These are phyloP conservation scores for Pogonomyrmex barbatus DNA, from an alignment of 1,140 invertebrate species.

Conservation along the genomic window DNA sequence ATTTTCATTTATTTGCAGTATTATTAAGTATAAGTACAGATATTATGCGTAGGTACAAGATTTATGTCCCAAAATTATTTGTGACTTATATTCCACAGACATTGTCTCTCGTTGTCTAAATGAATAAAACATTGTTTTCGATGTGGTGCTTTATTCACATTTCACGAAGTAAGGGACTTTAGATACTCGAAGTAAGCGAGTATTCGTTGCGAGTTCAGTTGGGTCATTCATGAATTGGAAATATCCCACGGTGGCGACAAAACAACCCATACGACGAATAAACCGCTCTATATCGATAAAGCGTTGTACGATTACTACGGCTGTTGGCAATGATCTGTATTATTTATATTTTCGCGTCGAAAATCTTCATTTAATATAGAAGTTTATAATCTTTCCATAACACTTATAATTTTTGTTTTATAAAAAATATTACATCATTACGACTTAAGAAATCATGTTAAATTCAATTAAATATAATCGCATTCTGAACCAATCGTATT, in stretches of 20 bases:
- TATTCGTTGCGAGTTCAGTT: slow-evolving; percentile 66
- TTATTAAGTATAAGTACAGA: not conserved
- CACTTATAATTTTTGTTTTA: not conserved
- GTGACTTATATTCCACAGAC: slow-evolving; percentile 21
- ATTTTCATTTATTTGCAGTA: not conserved
- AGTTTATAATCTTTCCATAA: slow-evolving; percentile 17
- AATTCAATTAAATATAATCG: not conserved
- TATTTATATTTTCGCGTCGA: slow-evolving; percentile 23
- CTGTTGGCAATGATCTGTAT: slow-evolving; percentile 47
- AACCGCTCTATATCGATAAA: slow-evolving; percentile 72
- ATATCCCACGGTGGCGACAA: slow-evolving; percentile 80
- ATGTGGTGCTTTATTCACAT: slow-evolving; percentile 52
- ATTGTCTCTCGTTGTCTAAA: slow-evolving; percentile 41
- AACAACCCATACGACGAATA: slow-evolving; percentile 83
- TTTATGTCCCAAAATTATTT: slow-evolving; percentile 31
- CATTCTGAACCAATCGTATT: not conserved
- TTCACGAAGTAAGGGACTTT: slow-evolving; percentile 51
- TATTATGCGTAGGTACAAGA: not conserved
- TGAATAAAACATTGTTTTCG: slow-evolving; percentile 57
- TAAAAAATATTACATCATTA: not conserved
- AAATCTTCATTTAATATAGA: not conserved
- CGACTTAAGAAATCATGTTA: not conserved
- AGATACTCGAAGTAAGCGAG: slow-evolving; percentile 55
- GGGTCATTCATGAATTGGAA: slow-evolving; percentile 84
- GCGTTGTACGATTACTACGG: slow-evolving; percentile 57